Percentiles rank a stretch among this genome's conserved stretches.
phyloP scores from a whole-genome alignment of 1,140 invertebrate genomes.

The Lineus longissimus region DNA sequence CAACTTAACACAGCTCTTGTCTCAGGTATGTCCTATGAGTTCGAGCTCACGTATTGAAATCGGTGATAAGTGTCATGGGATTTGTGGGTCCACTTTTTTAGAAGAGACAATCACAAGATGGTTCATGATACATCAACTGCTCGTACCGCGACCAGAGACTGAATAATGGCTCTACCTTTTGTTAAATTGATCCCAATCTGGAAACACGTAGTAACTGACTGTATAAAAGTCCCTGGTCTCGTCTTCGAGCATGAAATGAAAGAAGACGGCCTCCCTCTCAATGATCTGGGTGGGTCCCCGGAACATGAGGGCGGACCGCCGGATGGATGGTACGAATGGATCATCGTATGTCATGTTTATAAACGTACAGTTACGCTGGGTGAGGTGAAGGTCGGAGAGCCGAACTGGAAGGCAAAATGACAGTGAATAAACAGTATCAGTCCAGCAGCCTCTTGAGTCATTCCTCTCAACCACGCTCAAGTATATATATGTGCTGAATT shows the following conservation, averaged over 20 bases:
- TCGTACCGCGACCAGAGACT: no score
- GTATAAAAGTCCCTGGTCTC: conserved; percentile 18
- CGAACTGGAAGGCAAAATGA: background rate
- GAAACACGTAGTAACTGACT: conserved; percentile 19
- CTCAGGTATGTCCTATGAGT: no score
- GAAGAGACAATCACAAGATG: no score
- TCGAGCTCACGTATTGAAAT: no score
- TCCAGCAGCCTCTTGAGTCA: no score
- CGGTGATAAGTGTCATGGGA: no score
- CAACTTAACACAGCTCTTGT: no score
- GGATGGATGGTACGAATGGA: conserved; percentile 8
- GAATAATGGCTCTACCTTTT: no score
- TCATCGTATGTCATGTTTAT: conserved; percentile 2
- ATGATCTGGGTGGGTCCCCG: conserved; percentile 13
- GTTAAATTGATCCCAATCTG: conserved; percentile 13
- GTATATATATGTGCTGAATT: no score
- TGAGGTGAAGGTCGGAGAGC: background rate
- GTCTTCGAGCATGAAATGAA: conserved; percentile 17
- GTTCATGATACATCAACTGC: no score
- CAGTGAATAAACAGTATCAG: background rate
- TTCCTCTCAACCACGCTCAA: no score
- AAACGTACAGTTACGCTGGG: conserved; percentile 2
- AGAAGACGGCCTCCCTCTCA: conserved; percentile 15
- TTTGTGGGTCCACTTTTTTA: no score
- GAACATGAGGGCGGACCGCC: conserved; percentile 10